These are phyloP conservation scores for Catostomus latipinnis DNA, from an alignment of 2,797 vertebrate genomes.

Conservation along the genomic window DNA sequence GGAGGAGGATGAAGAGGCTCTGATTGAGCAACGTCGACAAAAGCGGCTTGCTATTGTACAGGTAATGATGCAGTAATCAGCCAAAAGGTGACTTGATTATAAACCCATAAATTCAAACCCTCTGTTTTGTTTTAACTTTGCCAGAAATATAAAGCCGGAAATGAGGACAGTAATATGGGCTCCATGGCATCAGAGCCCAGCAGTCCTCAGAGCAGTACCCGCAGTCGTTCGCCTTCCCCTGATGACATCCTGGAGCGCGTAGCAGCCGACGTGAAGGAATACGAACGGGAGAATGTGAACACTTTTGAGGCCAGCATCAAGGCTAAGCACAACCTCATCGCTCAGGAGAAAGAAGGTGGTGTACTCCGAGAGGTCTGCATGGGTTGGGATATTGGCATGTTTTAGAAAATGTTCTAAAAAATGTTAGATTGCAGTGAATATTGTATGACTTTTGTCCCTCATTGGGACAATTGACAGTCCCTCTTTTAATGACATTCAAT, in stretches of 20 bases:
- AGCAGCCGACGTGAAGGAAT: slow-evolving; percentile 96
- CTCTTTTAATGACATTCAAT: background rate
- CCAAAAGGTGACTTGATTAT: background rate
- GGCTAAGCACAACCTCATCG: slow-evolving; percentile 97
- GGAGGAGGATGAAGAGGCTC: slow-evolving; percentile 96
- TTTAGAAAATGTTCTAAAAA: background rate
- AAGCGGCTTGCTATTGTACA: slow-evolving; percentile 95
- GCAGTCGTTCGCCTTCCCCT: slow-evolving; percentile 93
- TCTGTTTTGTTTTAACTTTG: background rate
- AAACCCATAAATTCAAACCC: background rate
- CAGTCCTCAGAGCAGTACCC: slow-evolving; percentile 94
- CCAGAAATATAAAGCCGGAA: slow-evolving; percentile 91
- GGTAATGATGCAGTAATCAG: slow-evolving; percentile 70
- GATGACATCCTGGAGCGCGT: slow-evolving; percentile 95
- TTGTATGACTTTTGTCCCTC: too few species aligned
- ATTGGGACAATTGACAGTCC: too few species aligned
- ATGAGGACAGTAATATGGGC: slow-evolving; percentile 88
- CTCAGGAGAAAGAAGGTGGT: slow-evolving; percentile 94
- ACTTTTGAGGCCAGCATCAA: slow-evolving; percentile 96
- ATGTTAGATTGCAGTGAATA: too few species aligned
- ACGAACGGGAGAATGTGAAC: slow-evolving; percentile 94
- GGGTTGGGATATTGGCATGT: background rate
- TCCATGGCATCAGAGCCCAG: slow-evolving; percentile 91
- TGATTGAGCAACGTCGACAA: slow-evolving; percentile 93
- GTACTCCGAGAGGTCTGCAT: background rate